phyloP scores from a whole-genome alignment of 2,888 invertebrate species.

The Chloroclysta siterata region DNA sequence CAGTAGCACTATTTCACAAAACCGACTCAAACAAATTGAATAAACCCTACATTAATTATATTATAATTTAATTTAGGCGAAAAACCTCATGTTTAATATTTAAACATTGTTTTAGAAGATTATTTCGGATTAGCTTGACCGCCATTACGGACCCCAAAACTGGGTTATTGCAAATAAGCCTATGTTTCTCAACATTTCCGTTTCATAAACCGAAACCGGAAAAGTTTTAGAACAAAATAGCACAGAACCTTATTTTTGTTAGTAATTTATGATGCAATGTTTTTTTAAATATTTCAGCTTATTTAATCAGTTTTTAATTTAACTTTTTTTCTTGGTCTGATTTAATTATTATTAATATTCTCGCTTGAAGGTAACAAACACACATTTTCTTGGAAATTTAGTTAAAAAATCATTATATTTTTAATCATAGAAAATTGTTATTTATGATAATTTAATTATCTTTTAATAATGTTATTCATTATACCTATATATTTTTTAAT shows the following conservation, averaged over 20 bases:
- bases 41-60: conserved; percentile 38
- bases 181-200: conserved; percentile 30
- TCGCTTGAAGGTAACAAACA: too few species aligned
- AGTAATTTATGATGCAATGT: conserved; percentile 13
- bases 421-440: too few species aligned
- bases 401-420: too few species aligned
- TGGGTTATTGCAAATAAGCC: conserved; percentile 25
- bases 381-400: too few species aligned
- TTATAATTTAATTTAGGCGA: conserved; percentile 42
- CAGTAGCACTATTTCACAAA: conserved; percentile 22
- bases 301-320: not conserved
- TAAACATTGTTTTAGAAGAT: conserved; percentile 39
- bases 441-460: too few species aligned
- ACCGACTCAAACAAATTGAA: conserved; percentile 27
- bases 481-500: too few species aligned
- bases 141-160: conserved; percentile 21
- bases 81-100: conserved; percentile 40
- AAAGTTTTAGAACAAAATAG: not conserved
- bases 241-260: not conserved
- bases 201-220: conserved; percentile 3
- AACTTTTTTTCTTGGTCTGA: too few species aligned
- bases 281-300: not conserved
- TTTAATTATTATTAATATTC: not conserved
- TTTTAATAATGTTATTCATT: too few species aligned
- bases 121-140: conserved; percentile 41